These are phyloP conservation scores for Ictalurus furcatus DNA, from an alignment of 2,113 vertebrate genomes.

Conservation along the genomic window DNA sequence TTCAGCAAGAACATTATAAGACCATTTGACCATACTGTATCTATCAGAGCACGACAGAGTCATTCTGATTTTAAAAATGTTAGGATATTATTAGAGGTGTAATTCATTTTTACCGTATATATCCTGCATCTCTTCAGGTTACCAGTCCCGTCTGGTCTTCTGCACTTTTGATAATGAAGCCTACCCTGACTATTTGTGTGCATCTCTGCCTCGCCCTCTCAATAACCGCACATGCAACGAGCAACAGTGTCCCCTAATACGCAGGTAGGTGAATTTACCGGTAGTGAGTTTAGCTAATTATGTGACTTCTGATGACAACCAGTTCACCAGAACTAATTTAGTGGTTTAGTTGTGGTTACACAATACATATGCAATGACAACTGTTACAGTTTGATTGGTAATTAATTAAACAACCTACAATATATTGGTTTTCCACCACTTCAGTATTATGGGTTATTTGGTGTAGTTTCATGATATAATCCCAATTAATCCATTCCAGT, in stretches of 20 bases:
- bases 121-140: constrained; percentile 71
- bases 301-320: not conserved
- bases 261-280: constrained; percentile 71
- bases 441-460: not conserved
- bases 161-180: constrained; percentile 87
- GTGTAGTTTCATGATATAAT: not conserved
- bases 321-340: not conserved
- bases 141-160: constrained; percentile 87
- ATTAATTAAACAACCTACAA: not conserved
- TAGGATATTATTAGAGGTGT: not conserved
- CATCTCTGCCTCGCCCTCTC: constrained; percentile 73
- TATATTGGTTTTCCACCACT: not conserved
- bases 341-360: not conserved
- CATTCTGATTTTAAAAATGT: not conserved
- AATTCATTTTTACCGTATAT: not conserved
- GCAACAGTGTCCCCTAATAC: constrained; percentile 83
- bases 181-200: constrained; percentile 86
- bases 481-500: not conserved
- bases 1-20: not conserved
- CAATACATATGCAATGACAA: not conserved
- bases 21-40: not conserved
- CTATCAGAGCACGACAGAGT: not conserved
- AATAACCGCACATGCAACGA: constrained; percentile 82
- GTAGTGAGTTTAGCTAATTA: not conserved
- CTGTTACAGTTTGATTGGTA: not conserved